phyloP scores from a whole-genome alignment of 2,113 vertebrate species.

The Ivindomyrus marchei region DNA sequence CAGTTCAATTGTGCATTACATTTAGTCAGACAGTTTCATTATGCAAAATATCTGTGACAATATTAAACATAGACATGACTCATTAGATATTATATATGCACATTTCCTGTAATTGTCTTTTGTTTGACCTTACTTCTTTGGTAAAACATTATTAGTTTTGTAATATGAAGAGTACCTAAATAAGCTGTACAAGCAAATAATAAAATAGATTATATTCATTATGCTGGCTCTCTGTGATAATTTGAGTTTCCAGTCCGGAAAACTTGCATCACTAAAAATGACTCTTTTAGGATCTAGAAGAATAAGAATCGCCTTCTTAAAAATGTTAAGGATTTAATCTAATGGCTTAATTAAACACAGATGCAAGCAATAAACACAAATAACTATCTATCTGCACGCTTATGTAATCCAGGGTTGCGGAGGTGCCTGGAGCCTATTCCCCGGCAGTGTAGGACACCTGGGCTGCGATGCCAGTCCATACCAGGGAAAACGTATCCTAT shows the following conservation, averaged over 20 bases:
- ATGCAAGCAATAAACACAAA: not conserved
- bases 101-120: not conserved
- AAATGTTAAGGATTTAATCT: not conserved
- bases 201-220: slow-evolving; percentile 5
- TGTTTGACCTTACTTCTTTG: not conserved
- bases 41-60: not conserved
- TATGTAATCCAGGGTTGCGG: not conserved
- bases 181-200: not conserved
- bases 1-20: not conserved
- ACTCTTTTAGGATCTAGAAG: not conserved
- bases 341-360: not conserved
- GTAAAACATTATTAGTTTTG: not conserved
- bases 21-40: not conserved
- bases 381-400: not conserved
- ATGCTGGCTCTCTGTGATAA: not conserved
- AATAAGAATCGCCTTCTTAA: not conserved
- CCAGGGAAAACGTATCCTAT: not conserved
- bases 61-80: not conserved
- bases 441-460: not conserved
- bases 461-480: not conserved
- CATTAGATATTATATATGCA: slow-evolving; percentile 9
- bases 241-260: not conserved
- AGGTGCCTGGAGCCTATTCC: not conserved
- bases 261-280: not conserved
- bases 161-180: not conserved